Base-by-base conservation (phyloP, 2,797 vertebrate genomes). In the Tympanoctomys barrerae region DNA sequence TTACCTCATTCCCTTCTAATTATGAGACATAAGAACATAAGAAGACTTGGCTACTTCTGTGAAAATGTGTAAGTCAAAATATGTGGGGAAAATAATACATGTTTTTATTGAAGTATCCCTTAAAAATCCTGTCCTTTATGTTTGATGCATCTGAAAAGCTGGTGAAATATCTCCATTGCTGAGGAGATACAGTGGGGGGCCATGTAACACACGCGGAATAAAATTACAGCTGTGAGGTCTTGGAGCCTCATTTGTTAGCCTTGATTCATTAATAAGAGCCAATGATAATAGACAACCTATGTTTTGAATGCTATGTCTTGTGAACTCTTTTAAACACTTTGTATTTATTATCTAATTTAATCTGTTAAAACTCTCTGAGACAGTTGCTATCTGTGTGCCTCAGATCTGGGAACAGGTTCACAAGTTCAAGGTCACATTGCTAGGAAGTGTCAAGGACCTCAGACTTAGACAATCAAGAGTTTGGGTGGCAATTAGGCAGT, bases 111-210 rank as follows among this genome's bases (percentile, higher is more conserved):
- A 94, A 84, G 6, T 87, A 68, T 68, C 61, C 33, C 64, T 92
- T 94, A 64, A 91, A 81, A 75, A 79, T 73, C 87, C 21, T 59
- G 64, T 87, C n/a, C 62, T 82, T 96, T 79, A 7, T 59, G 46
- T 82, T 13, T 75, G 52, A 42, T 73, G n/a, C 5, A 49, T 70
- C 49, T 96, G 49, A 80, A 49, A 95, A 66, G n/a, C 57, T 90
- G 86, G 81, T 91, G 52, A 95, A 95, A 90, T 80, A 39, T 86
- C 90, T 95, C 57, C 42, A 59, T 18, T 57, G 78, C n/a, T 89
- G 59, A 87, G 57, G 21, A 75, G 68, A 62, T 61, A 2, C 19
- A 66, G 33, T 85, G 59, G 26, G 42, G 52, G 59, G 54, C 26
- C 5, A 7, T 12, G 12, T 26, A 79, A 87, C 64, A 80, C 39